Base-by-base conservation (phyloP, 2,888 invertebrate species). In the Drosophila incognita region DNA sequence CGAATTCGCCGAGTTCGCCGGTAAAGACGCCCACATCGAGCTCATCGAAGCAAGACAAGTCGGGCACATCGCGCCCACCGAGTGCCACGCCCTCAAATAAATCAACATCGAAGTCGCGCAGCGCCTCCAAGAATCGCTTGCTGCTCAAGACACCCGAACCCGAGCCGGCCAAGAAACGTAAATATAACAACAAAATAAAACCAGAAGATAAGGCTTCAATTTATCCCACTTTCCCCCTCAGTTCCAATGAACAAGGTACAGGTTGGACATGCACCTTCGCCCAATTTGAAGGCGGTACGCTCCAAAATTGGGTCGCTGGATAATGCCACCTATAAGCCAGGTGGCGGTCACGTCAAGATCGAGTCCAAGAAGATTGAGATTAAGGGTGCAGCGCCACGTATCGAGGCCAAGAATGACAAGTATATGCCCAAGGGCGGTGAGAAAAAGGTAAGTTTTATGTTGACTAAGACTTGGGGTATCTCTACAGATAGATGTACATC, bases 231-330 rank as follows among this genome's bases (percentile, higher is more conserved):
- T 29, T 24, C 27, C 11, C 96, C 7, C 36, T 3, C 96, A 95
- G 94, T 98, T 90, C 97, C 98, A 80, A 98, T 98, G 97, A 98
- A 98, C 93, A 98, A 98, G 94, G 94, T 98, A 74, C 97, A 98
- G 95, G 98, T 98, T 56, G 98, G 98, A 61, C 96, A 97, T 85
- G 97, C 97, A 65, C 98, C 98, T 68, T 98, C 98, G 64, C 98
- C 98, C 33, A 98, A 98, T 93, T 94, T 98, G 88, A 98, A 98
- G 94, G 95, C 96, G 76, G 97, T 97, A n/a, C 96, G 96, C 92
- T 98, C 98, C 31, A 98, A 98, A 94, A 97, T 98, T 87, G 98
- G 98, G 24, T 98, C 98, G 4, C 93, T 98, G 92, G 96, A 97
- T n/a, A 98, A 98, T 93, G 94, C 97, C 35, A 96, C 96, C 73